Percentiles rank a stretch among this genome's conserved stretches.
These are phyloP conservation scores for Leptobrachium ailaonicum DNA, from an alignment of 2,113 vertebrate species.

Conservation along the genomic window DNA sequence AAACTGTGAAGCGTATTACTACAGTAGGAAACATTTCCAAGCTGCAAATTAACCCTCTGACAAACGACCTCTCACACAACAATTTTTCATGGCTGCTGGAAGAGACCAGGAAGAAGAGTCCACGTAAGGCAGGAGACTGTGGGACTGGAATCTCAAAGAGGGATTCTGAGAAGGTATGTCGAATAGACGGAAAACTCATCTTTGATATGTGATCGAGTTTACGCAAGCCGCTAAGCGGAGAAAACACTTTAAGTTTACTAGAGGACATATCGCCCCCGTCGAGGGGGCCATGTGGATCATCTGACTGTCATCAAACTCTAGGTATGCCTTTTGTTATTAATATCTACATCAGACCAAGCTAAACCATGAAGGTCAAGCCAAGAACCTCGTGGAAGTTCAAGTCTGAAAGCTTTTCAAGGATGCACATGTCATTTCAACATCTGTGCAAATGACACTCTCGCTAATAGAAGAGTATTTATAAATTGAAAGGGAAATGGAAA, in stretches of 20 bases:
- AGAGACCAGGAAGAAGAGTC: neutral
- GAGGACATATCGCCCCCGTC: conserved; percentile 3
- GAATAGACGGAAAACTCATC: neutral
- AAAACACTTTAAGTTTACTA: conserved; percentile 11
- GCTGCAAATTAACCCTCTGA: neutral
- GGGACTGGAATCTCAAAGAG: neutral
- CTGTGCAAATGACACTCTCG: too few relatives aligned
- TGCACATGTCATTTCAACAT: too few relatives aligned
- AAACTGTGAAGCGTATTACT: too few relatives aligned
- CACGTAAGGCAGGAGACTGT: neutral
- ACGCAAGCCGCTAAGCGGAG: neutral
- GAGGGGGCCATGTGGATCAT: conserved; percentile 10
- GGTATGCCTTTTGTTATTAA: conserved; percentile 34
- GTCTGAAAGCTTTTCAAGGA: too few relatives aligned
- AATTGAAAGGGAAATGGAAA: too few relatives aligned
- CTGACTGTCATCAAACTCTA: conserved; percentile 17
- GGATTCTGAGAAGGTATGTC: neutral
- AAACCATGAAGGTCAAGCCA: neutral
- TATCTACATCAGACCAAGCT: conserved; percentile 11
- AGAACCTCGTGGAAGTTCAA: neutral
- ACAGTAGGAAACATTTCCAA: too few relatives aligned
- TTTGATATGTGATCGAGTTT: neutral
- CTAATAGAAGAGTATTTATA: too few relatives aligned
- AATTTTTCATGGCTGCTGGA: neutral
- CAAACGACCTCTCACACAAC: neutral